Percentiles rank a stretch among this genome's conserved stretches.
Evolutionary conservation across 2,888 invertebrate genomes (phyloP).

Genomic region (Eucera pruinosa): DNA sequence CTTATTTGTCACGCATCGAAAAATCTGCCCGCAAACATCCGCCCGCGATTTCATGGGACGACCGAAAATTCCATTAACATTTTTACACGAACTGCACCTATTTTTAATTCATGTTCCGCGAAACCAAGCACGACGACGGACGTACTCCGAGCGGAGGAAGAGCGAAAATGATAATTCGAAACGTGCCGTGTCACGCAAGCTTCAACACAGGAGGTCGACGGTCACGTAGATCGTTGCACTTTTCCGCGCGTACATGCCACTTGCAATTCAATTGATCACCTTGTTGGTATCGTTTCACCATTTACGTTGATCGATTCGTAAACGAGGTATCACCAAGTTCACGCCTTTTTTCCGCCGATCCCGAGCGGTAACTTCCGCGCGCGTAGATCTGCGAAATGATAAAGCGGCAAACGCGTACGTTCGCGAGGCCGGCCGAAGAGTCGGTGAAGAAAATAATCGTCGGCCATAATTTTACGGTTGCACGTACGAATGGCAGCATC

Average conservation of each 20-base stretch:
- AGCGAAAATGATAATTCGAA: conserved; percentile 51
- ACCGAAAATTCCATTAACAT: conserved; percentile 13
- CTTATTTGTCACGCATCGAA: neutral
- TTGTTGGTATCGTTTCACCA: conserved; percentile 36
- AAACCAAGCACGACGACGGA: conserved; percentile 8
- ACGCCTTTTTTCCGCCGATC: neutral
- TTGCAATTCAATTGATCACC: conserved; percentile 53
- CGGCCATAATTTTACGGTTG: conserved; percentile 18
- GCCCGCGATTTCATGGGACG: neutral
- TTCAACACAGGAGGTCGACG: conserved; percentile 39
- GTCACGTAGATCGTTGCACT: conserved; percentile 63
- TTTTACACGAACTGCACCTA: conserved; percentile 18
- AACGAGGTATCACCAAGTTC: neutral
- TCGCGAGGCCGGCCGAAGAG: neutral
- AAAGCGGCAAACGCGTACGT: neutral
- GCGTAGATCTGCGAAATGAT: neutral
- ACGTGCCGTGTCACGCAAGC: conserved; percentile 52
- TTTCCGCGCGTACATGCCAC: conserved; percentile 31
- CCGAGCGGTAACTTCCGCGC: too few species aligned
- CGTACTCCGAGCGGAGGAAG: conserved; percentile 30
- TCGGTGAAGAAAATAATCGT: conserved; percentile 18
- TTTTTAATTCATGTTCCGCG: conserved; percentile 43
- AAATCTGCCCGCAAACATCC: neutral
- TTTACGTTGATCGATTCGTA: conserved; percentile 28
- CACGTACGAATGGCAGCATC: conserved; percentile 41